Evolutionary conservation across 2,113 vertebrate species (phyloP), one percentile per base, ranked within the genome.

Genomic region (Chrysemys picta): DNA sequence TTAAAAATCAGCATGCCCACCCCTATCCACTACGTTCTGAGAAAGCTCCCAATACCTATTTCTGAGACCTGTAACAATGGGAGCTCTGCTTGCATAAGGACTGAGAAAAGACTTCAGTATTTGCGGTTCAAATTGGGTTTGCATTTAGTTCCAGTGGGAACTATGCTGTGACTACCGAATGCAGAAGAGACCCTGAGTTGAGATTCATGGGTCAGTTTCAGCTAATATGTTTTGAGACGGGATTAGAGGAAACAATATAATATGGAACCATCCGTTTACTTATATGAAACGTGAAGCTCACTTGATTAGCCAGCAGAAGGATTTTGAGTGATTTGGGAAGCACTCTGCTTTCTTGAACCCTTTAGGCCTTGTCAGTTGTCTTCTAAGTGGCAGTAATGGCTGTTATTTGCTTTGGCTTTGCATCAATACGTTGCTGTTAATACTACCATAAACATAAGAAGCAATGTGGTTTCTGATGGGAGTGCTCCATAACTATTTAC

Each of bases 141-240:
- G 5, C 24, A 45, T 79, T 82, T 94, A 90, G 50, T 85, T 10
- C 85, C 84, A 53, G 75, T 82, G 72, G 89, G 56, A 31, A 45
- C 52, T 52, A 72, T 42, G 35, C 31, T 54, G 53, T 75, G 69
- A 57, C 83, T 90, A 56, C 25, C 21, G 80, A 87, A 89, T 53
- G 91, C 81, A 45, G 65, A 59, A 49, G 81, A 86, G 86, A 84
- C 93, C 93, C 94, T 91, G 76, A 91, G 92, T 80, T 84, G 82
- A 89, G 49, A 93, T 80, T 85, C 47, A 45, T 42, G 47, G 90
- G 89, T 94, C 92, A 95, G 83, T 94, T 62, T 50, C 42, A 93
- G 59, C 89, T 80, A 57, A 94, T 96, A 88, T 91, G 93, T 65
- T 95, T 89, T 76, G 87, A 93, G 89, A 96, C 78, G 79, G 85